phyloP scores from a whole-genome alignment of 2,797 vertebrate species.

The Arnoldichthys spilopterus region DNA sequence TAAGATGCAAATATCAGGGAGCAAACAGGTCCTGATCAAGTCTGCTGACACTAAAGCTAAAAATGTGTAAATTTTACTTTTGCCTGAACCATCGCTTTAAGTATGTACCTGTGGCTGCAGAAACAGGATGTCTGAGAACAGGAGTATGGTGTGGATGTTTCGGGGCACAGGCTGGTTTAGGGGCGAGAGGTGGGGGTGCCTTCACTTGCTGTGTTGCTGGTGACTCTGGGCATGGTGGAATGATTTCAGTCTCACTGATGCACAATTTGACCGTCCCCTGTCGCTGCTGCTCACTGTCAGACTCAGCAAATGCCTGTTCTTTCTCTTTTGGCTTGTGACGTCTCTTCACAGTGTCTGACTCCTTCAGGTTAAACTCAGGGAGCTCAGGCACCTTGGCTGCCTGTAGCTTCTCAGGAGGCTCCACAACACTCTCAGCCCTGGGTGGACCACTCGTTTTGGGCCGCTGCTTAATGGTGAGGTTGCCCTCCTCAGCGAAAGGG shows the following conservation, averaged over 20 bases:
- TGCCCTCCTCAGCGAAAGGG: conserved; percentile 96
- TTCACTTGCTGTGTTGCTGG: conserved; percentile 16
- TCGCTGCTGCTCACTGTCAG: conserved; percentile 44
- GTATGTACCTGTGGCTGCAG: conserved; percentile 40
- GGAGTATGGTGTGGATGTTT: conserved; percentile 26
- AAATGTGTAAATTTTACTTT: not conserved
- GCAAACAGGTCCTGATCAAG: no score
- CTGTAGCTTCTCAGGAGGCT: conserved; percentile 59
- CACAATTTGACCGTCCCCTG: conserved; percentile 13
- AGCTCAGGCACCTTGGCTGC: conserved; percentile 59
- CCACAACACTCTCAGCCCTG: conserved; percentile 61
- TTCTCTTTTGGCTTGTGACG: conserved; percentile 88
- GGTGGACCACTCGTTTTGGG: conserved; percentile 82
- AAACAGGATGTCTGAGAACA: conserved; percentile 12
- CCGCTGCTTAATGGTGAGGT: conserved; percentile 95
- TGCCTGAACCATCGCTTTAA: not conserved
- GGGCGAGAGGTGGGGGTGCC: conserved; percentile 47
- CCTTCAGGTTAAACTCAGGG: conserved; percentile 92
- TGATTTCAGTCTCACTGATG: conserved; percentile 39
- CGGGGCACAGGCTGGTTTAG: conserved; percentile 47
- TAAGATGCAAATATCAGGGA: no score
- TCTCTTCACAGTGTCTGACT: conserved; percentile 94
- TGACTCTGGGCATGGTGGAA: conserved; percentile 23
- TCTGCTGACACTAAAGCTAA: no score
- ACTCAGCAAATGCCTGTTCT: conserved; percentile 79